Evolutionary conservation across 2,797 vertebrate species (phyloP).

Genomic region (Cetoscarus ocellatus): DNA sequence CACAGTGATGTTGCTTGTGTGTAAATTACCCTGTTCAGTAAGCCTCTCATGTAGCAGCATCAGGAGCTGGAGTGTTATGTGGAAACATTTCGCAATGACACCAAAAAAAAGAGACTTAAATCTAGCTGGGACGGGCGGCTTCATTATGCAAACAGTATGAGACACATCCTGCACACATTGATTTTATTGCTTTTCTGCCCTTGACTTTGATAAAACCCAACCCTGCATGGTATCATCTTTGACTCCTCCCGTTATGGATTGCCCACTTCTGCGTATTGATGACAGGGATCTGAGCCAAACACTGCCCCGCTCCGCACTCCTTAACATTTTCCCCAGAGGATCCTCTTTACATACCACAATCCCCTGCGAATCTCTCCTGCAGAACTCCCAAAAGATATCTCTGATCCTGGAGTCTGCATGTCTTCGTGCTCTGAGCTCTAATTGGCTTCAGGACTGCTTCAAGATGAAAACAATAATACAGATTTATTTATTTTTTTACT

Average conservation of each 20-base stretch:
- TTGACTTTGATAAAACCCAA: slow-evolving; percentile 32
- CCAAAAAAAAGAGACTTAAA: not conserved
- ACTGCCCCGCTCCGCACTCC: slow-evolving; percentile 7
- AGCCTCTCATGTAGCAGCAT: slow-evolving; percentile 1
- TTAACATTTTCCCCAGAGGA: slow-evolving; percentile 8
- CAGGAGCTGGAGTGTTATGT: not conserved
- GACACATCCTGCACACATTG: slow-evolving; percentile 11
- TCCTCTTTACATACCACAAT: slow-evolving; percentile 38
- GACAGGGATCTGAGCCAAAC: slow-evolving; percentile 9
- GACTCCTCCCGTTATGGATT: slow-evolving; percentile 16
- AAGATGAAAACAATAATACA: not conserved
- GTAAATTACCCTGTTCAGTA: no score
- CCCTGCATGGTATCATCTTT: slow-evolving; percentile 11
- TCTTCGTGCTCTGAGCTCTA: slow-evolving; percentile 1
- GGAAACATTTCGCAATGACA: not conserved
- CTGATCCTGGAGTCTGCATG: not conserved
- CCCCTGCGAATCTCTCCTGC: slow-evolving; percentile 6
- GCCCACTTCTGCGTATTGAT: slow-evolving; percentile 35
- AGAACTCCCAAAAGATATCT: slow-evolving; percentile 8
- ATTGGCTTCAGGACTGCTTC: slow-evolving; percentile 20
- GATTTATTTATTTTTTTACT: not conserved
- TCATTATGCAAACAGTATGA: slow-evolving; percentile 5
- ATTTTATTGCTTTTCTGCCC: slow-evolving; percentile 26
- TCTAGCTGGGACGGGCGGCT: slow-evolving; percentile 10
- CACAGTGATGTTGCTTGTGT: no score